phyloP scores from a whole-genome alignment of 2,113 vertebrate genomes.

The Pseudorhombus dupliciocellatus region DNA sequence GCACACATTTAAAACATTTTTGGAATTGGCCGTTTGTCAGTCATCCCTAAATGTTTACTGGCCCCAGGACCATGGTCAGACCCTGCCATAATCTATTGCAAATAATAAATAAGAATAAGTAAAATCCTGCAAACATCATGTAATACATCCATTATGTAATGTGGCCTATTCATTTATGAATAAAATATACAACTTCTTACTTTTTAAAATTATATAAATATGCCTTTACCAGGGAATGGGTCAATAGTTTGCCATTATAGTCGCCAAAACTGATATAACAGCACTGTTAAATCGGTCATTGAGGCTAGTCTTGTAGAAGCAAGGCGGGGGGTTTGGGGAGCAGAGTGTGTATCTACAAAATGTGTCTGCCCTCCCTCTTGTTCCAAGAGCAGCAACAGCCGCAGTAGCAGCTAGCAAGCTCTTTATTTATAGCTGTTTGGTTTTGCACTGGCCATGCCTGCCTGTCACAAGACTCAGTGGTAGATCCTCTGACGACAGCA shows the following conservation, averaged over 20 bases:
- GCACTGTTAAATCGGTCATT: constrained; percentile 8
- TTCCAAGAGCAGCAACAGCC: constrained; percentile 48
- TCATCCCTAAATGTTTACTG: neutral
- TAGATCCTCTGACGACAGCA: constrained; percentile 64
- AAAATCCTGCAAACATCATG: constrained; percentile 5
- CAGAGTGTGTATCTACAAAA: neutral
- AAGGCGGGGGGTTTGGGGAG: neutral
- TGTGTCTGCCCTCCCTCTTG: constrained; percentile 20
- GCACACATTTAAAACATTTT: neutral
- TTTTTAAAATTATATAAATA: constrained; percentile 12
- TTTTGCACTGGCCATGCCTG: constrained; percentile 59
- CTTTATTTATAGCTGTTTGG: constrained; percentile 72
- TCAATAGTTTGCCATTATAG: constrained; percentile 1
- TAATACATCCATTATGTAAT: neutral
- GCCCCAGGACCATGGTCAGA: neutral
- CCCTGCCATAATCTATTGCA: neutral
- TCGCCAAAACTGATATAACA: constrained; percentile 1
- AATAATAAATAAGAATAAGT: neutral
- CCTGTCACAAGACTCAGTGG: constrained; percentile 74
- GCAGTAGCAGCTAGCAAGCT: constrained; percentile 34
- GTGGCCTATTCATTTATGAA: neutral
- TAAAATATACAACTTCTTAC: constrained; percentile 10
- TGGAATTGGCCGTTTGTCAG: neutral
- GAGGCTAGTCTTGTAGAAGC: constrained; percentile 8
- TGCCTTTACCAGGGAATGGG: neutral